Evolutionary conservation across 2,888 invertebrate genomes (phyloP), one percentile per base, ranked within the genome.

Genomic region (Dryomyza anilis): DNA sequence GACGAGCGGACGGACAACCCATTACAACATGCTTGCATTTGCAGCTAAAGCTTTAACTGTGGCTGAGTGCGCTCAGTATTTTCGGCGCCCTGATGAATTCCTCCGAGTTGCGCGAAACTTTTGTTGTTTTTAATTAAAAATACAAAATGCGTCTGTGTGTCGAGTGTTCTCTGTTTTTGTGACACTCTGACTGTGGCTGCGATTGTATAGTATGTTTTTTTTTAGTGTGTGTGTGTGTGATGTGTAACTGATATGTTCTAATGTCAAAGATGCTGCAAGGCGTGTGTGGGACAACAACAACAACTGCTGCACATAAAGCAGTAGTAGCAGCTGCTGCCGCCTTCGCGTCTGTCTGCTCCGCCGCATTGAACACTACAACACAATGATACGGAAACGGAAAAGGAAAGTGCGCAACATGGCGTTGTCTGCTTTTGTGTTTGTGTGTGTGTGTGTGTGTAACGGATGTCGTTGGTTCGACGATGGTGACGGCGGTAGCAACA

Each of bases 241-340:
- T 25, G 23, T 33, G 1, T 29, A 65, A 65, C 36, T 43, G 33
- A 52, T 55, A 62, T 62, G 60, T 45, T 61, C 43, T 65, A 65
- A 55, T 55, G 65, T 53, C 65, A 29, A 45, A 53, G 46, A 62
- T 33, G 30, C 52, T 61, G 21, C 21, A 23, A 21, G 25, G 16
- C 53, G 45, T 12, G 21, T 10, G 12, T 63, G 43, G 27, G 50
- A 61, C 30, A 70, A 46, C 27, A 55, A 56, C 50, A 63, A 25
- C 52, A 53, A 33, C 59, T 21, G 55, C 52, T 45, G 30, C 29
- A 57, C n/a, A 23, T 39, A 48, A 27, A 55, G 33, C 62, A 55
- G 48, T 33, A 30, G 21, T 29, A 60, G n/a, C 48, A 36, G 25
- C 48, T n/a, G n/a, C n/a, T n/a, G n/a, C n/a, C n/a, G n/a, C n/a